These are phyloP conservation scores for Mechanitis mazaeus DNA, from an alignment of 2,888 invertebrate species.

Conservation along the genomic window DNA sequence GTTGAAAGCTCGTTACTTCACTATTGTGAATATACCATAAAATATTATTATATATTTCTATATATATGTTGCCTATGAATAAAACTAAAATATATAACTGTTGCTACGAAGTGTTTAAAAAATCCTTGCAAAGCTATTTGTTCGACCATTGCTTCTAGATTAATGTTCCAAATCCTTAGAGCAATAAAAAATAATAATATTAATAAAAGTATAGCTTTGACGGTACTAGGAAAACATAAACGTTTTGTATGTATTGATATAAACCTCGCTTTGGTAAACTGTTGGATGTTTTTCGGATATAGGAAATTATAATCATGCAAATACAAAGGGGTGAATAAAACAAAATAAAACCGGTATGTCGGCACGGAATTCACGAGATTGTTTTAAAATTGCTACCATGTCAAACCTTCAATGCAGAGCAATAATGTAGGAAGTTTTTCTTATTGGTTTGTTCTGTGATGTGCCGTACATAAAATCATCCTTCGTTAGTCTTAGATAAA, in stretches of 20 bases:
- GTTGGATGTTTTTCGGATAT: background rate
- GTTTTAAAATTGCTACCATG: conserved; percentile 23
- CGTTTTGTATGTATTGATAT: background rate
- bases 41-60: too few species aligned
- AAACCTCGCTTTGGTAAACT: background rate
- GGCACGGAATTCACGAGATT: conserved; percentile 20
- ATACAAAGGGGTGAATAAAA: conserved; percentile 15
- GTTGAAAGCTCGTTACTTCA: too few species aligned
- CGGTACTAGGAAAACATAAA: too few species aligned
- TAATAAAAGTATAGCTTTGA: too few species aligned
- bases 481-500: background rate
- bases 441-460: conserved; percentile 19
- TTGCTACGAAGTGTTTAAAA: too few species aligned
- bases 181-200: too few species aligned
- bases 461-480: background rate
- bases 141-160: too few species aligned
- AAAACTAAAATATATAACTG: too few species aligned
- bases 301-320: conserved; percentile 6
- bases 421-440: conserved; percentile 17
- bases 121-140: too few species aligned
- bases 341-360: conserved; percentile 10
- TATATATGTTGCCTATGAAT: too few species aligned
- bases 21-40: too few species aligned
- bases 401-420: conserved; percentile 19
- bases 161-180: too few species aligned